Base-by-base conservation (phyloP, 2,888 invertebrate species). In the Drosophila anomelani region DNA sequence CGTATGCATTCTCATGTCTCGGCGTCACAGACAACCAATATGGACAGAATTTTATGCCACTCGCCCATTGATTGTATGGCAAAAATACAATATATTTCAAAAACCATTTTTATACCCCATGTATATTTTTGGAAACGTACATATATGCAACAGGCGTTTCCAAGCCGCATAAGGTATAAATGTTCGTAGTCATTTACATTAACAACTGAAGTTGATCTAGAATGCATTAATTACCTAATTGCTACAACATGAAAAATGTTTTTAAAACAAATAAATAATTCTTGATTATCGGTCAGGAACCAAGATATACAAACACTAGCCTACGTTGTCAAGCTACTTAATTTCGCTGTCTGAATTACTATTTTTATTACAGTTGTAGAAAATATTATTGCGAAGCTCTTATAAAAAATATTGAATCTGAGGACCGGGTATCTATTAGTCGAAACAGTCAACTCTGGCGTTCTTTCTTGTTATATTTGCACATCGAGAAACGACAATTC, bases 381-480 rank as follows among this genome's bases (percentile, higher is more conserved):
- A 6, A 26, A 26, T 26, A 26, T 26, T 7, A 26, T 26, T 26
- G 26, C 26, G 7, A 29, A 29, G 7, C 7, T 7, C 29, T 23
- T 23, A 23, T 4, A 23, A 23, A 23, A 23, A 2, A 23, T 8
- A n/a, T 43, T 23, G 8, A 46, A 9, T 4, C 10, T 3, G 2
- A 49, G 17, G 32, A 32, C 12, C 13, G 32, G 49, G 13, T 32
- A 49, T 49, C 8, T 13, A 8, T 20, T 20, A 20, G 49, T 20
- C 32, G 49, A 13, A 13, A 4, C 17, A 17, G 3, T 13, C 3
- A 8, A 34, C 2, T 13, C 8, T 1, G 4, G 32, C 32, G 4
- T 17, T 17, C 29, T 49, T 49, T 17, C 47, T 55, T 66, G 66
- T 71, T 66, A 64, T 69, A 60, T 71, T 68, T 75, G 64, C 67